Evolutionary conservation across 2,797 vertebrate species (phyloP), one percentile per base, ranked within the genome.

Genomic region (Bradypodion pumilum): DNA sequence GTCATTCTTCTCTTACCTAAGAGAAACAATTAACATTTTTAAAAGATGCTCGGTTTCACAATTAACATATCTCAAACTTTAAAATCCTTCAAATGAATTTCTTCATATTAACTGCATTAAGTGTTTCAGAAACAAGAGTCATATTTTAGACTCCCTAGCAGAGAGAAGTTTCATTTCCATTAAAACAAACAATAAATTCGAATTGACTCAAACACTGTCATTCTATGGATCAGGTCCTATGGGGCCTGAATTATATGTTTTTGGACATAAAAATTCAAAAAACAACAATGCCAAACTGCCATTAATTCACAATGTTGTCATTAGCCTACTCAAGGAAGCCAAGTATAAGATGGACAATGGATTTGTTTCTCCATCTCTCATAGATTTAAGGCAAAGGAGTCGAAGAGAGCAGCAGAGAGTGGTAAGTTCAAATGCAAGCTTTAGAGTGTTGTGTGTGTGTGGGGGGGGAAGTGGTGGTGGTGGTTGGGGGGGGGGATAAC

Each of bases 271-370:
- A n/a, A n/a, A n/a, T n/a, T n/a, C n/a, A n/a, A n/a, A n/a, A n/a
- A n/a, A n/a, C n/a, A n/a, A n/a, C n/a, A n/a, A n/a, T 12, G 0
- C 5, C 66, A 82, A 2, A 23, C 2, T 4, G 15, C 8, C 49
- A 52, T 40, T 59, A 73, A 80, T 52, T 66, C n/a, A n/a, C n/a
- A n/a, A n/a, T n/a, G n/a, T n/a, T n/a, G n/a, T n/a, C n/a, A n/a
- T n/a, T n/a, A 74, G 29, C 32, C n/a, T 66, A 3, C 37, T 4
- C 7, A 35, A 27, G 0, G 0, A 81, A 27, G 46, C 40, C 59
- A 62, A 13, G 25, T 19, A 44, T 68, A 68, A 35, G 1, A 3
- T 0, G 0, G 79, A 1, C 10, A 1, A 2, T 4, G 40, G 32
- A 66, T 84, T 73, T 79, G 44, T 25, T 7, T 78, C 21, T 1